Percentiles rank a stretch among this genome's conserved stretches.
phyloP scores from a whole-genome alignment of 2,888 invertebrate species.

The Agrochola circellaris region DNA sequence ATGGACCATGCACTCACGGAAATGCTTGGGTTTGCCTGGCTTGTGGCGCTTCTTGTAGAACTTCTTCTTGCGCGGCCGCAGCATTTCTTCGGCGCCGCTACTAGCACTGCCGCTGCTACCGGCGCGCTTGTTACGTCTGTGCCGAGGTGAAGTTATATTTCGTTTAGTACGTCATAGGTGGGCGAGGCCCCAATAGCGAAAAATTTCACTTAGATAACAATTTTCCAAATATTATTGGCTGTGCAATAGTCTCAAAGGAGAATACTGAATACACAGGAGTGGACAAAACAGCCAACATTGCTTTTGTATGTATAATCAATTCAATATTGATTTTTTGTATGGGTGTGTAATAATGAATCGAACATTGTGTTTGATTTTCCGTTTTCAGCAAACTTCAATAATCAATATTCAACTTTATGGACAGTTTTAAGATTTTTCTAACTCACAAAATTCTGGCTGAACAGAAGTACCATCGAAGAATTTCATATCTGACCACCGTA shows the following conservation, averaged over 20 bases:
- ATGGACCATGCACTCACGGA: constrained; percentile 86
- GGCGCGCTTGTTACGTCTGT: constrained; percentile 85
- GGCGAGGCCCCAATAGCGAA: no score
- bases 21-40: constrained; percentile 85
- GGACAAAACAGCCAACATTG: not conserved
- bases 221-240: not conserved
- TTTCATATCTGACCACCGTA: no score
- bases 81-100: constrained; percentile 87
- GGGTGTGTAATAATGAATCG: not conserved
- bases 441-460: not conserved
- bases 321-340: no score
- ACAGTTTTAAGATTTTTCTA: not conserved
- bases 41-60: constrained; percentile 92
- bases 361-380: not conserved
- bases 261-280: not conserved
- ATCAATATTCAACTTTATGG: not conserved
- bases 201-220: no score
- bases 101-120: constrained; percentile 89
- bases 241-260: not conserved
- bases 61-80: constrained; percentile 91
- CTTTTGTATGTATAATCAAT: not conserved
- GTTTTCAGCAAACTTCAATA: not conserved
- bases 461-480: not conserved
- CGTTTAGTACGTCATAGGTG: not conserved
- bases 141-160: not conserved